phyloP scores from a whole-genome alignment of 2,797 vertebrate genomes.

The Anolis apletophallus region DNA sequence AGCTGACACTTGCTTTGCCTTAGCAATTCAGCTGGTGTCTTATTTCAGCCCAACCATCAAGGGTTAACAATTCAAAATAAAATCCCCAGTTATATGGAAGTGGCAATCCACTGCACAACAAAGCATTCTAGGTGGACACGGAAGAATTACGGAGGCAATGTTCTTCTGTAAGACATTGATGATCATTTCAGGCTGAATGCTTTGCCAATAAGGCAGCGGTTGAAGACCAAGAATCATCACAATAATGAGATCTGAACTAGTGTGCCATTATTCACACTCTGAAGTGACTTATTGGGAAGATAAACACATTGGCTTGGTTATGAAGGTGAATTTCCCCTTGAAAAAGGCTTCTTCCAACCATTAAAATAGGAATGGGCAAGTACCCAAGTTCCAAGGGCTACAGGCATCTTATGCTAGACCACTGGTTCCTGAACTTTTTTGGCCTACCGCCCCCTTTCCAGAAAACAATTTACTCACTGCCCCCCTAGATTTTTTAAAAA shows the following conservation, averaged over 20 bases:
- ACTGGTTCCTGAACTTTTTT: no score
- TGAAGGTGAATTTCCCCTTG: conserved; percentile 23
- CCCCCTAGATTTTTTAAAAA: no score
- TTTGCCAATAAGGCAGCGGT: conserved; percentile 65
- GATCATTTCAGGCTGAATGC: conserved; percentile 61
- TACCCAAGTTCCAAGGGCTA: no score
- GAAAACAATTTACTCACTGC: no score
- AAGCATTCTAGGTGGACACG: conserved; percentile 32
- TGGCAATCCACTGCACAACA: conserved; percentile 30
- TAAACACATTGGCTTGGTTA: conserved; percentile 35
- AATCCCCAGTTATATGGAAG: neutral
- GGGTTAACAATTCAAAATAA: neutral
- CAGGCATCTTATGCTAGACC: no score
- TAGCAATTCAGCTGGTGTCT: neutral
- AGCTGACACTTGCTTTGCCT: neutral
- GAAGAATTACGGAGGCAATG: conserved; percentile 40
- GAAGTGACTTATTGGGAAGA: conserved; percentile 58
- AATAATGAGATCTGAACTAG: conserved; percentile 66
- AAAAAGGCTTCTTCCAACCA: neutral
- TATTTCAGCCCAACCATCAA: neutral
- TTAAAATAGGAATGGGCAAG: neutral
- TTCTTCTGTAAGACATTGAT: conserved; percentile 52
- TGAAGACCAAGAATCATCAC: conserved; percentile 60
- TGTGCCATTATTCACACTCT: conserved; percentile 57
- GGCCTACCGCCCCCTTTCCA: no score